These are phyloP conservation scores for Temnothorax longispinosus DNA, from an alignment of 1,140 invertebrate genomes.

Conservation along the genomic window DNA sequence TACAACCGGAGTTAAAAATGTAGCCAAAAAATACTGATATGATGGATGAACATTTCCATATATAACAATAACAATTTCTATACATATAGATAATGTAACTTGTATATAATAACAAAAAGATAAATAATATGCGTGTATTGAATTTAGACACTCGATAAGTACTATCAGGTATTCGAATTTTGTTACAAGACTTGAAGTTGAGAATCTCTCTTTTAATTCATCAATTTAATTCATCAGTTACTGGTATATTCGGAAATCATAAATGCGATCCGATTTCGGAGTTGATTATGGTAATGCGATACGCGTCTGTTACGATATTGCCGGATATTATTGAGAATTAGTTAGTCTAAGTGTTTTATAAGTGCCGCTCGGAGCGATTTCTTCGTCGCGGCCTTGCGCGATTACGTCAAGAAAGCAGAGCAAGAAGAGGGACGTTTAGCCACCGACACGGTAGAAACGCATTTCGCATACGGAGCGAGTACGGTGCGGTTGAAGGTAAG, in stretches of 20 bases:
- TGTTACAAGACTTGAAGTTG: neutral
- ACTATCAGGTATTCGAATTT: neutral
- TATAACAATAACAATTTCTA: neutral
- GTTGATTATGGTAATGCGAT: slow-evolving; percentile 19
- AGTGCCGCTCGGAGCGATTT: slow-evolving; percentile 56
- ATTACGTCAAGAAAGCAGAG: slow-evolving; percentile 77
- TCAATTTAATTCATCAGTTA: neutral
- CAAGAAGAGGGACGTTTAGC: slow-evolving; percentile 65
- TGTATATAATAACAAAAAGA: neutral
- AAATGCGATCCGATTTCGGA: neutral
- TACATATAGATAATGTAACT: neutral
- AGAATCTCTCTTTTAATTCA: neutral
- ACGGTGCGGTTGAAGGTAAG: slow-evolving; percentile 26
- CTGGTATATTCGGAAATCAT: neutral
- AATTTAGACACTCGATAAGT: neutral
- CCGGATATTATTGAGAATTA: slow-evolving; percentile 50
- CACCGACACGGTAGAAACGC: slow-evolving; percentile 53
- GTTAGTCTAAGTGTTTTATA: slow-evolving; percentile 36
- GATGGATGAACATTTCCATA: neutral
- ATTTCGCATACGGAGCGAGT: slow-evolving; percentile 21
- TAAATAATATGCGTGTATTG: neutral
- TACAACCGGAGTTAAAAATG: neutral
- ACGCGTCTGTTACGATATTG: neutral
- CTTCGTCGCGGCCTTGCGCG: slow-evolving; percentile 74
- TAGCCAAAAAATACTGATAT: neutral